phyloP scores from a whole-genome alignment of 1,140 invertebrate species.

The Brachionus manjavacas region DNA sequence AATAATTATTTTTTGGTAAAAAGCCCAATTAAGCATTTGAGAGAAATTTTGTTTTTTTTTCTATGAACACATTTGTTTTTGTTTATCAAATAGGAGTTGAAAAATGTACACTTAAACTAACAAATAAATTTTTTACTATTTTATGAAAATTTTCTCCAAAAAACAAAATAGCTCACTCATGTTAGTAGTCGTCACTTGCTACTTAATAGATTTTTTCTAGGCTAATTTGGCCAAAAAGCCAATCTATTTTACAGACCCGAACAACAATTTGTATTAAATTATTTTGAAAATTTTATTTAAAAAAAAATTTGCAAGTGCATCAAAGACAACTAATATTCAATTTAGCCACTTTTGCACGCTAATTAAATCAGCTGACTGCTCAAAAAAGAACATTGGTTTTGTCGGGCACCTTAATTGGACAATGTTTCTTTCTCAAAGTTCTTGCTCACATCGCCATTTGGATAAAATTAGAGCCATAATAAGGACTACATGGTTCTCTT shows the following conservation, averaged over 20 bases:
- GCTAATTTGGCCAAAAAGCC: neutral
- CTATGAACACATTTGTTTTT: neutral
- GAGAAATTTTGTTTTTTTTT: neutral
- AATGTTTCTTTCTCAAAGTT: neutral
- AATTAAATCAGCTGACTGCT: neutral
- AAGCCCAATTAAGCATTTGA: neutral
- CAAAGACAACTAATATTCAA: neutral
- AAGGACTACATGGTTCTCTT: no score
- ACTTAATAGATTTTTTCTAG: neutral
- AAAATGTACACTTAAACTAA: neutral
- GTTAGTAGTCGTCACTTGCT: neutral
- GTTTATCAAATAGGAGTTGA: neutral
- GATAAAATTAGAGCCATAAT: neutral
- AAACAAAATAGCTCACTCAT: neutral
- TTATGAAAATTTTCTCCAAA: neutral
- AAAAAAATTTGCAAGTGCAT: neutral
- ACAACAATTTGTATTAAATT: neutral
- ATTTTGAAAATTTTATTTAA: neutral
- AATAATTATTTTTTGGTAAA: neutral
- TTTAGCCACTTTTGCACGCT: neutral
- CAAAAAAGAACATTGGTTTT: neutral
- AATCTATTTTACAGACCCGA: constrained; percentile 2
- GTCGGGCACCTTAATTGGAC: neutral
- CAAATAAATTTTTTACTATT: neutral
- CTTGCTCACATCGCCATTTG: neutral